Evolutionary conservation across 2,797 vertebrate genomes (phyloP).

Genomic region (Sarcophilus harrisii): DNA sequence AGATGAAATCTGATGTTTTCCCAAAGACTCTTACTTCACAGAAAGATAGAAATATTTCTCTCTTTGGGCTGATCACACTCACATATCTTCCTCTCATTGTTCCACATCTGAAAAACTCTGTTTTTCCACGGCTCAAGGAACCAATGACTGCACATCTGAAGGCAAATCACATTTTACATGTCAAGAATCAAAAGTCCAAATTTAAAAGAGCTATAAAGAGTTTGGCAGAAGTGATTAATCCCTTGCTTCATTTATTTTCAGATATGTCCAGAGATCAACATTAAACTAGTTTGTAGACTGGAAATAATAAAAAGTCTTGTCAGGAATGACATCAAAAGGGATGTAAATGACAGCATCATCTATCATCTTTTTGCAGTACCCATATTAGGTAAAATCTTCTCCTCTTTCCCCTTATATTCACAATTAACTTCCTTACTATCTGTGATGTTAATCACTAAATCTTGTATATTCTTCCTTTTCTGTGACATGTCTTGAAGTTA

Average conservation of each 20-base stretch:
- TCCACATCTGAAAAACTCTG: constrained; percentile 61
- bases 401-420: neutral
- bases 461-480: neutral
- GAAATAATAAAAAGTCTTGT: neutral
- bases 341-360: neutral
- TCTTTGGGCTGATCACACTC: constrained; percentile 60
- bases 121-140: constrained; percentile 11
- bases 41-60: constrained; percentile 39
- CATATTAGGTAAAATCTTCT: neutral
- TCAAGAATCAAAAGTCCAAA: no score
- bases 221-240: no score
- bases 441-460: neutral
- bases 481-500: neutral
- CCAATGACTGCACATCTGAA: no score
- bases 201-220: no score
- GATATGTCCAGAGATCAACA: no score
- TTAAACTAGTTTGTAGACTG: neutral
- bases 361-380: neutral
- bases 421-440: neutral
- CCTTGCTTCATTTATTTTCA: no score
- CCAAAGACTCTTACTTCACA: constrained; percentile 34
- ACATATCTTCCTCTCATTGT: constrained; percentile 69
- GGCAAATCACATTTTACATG: no score
- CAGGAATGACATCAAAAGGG: neutral
- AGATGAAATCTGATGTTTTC: neutral